Percentiles rank a stretch among this genome's conserved stretches.
These are phyloP conservation scores for Vireo altiloquus DNA, from an alignment of 2,113 vertebrate genomes.

Conservation along the genomic window DNA sequence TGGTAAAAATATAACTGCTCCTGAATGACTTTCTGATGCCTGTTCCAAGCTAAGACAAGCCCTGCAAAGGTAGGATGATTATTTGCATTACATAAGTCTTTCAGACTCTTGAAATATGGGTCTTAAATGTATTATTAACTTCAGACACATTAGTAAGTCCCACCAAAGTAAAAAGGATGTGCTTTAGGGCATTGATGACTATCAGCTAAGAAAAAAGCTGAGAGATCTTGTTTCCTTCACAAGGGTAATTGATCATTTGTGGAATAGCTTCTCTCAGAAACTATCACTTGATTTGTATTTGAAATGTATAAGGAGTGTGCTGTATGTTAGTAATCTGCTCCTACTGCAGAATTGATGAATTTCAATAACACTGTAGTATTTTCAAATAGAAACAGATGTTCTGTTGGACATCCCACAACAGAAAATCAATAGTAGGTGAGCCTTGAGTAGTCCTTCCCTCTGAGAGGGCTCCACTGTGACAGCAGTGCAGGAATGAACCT, in stretches of 20 bases:
- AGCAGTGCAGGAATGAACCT: neutral
- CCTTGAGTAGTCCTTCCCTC: neutral
- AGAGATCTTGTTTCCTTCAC: slow-evolving; percentile 5
- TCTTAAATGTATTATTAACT: neutral
- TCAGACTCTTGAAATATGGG: neutral
- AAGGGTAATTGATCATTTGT: slow-evolving; percentile 17
- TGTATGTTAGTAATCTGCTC: slow-evolving; percentile 2
- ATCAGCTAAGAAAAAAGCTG: neutral
- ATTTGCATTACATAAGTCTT: neutral
- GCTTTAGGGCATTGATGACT: slow-evolving; percentile 3
- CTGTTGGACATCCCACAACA: neutral
- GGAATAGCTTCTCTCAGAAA: slow-evolving; percentile 21
- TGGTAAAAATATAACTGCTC: neutral
- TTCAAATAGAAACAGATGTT: slow-evolving; percentile 10
- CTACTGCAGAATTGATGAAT: slow-evolving; percentile 25
- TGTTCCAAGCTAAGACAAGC: neutral
- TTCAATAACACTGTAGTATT: neutral
- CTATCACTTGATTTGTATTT: slow-evolving; percentile 16
- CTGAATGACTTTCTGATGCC: neutral
- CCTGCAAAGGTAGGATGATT: neutral
- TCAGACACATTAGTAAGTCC: neutral
- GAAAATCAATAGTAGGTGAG: slow-evolving; percentile 3
- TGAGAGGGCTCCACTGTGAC: neutral
- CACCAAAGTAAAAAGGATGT: neutral
- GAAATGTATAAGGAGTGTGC: neutral